These are phyloP conservation scores for Cinclus mexicanus DNA, from an alignment of 2,113 vertebrate genomes.

Conservation along the genomic window DNA sequence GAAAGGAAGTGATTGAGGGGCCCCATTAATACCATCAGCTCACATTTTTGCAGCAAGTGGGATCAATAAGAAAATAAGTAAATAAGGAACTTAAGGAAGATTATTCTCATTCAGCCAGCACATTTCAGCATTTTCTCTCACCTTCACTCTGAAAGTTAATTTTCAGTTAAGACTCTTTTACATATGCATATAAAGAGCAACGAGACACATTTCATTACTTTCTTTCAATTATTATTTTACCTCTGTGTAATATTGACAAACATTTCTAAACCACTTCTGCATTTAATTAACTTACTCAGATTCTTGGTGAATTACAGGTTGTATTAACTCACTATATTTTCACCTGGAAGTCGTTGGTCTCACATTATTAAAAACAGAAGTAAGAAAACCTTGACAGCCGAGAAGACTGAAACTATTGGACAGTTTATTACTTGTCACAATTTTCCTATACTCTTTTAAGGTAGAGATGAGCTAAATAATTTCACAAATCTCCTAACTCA, in stretches of 20 bases:
- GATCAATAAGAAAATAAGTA: background rate
- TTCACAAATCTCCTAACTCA: background rate
- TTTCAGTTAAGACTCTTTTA: background rate
- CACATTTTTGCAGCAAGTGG: background rate
- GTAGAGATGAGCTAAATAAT: background rate
- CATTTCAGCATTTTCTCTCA: background rate
- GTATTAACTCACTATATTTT: background rate
- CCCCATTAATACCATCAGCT: background rate
- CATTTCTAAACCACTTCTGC: background rate
- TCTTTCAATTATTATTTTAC: background rate
- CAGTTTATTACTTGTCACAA: background rate
- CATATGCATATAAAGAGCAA: background rate
- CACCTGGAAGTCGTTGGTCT: background rate
- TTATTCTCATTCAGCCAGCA: background rate
- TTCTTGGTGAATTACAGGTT: background rate
- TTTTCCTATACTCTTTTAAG: background rate
- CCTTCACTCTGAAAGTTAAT: background rate
- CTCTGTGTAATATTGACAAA: background rate
- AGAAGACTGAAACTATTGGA: background rate
- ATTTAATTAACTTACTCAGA: background rate
- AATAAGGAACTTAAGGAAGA: background rate
- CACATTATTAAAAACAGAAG: background rate
- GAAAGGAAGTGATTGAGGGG: background rate
- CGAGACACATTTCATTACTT: background rate
- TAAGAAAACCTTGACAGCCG: background rate